Percentiles rank a stretch among this genome's conserved stretches.
Evolutionary conservation across 1,140 invertebrate genomes (phyloP).

Genomic region (Gryon sp.): DNA sequence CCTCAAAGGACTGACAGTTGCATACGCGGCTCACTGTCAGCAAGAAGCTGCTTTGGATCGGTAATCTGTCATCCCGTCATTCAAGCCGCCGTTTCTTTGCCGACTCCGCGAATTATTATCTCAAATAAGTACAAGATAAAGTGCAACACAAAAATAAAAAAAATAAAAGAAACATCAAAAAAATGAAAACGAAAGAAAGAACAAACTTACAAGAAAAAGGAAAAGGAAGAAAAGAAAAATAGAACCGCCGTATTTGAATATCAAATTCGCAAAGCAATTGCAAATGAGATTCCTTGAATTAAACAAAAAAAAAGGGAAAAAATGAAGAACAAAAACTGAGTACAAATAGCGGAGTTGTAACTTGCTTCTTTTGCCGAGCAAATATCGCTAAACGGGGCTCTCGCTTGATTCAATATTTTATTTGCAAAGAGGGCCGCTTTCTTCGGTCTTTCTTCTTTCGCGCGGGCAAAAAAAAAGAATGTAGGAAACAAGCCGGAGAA

Average conservation of each 20-base stretch:
- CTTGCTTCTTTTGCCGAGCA: background rate
- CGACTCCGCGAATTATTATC: slow-evolving; percentile 21
- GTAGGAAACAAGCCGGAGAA: too few relatives aligned
- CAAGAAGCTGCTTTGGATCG: slow-evolving; percentile 95
- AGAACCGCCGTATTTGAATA: too few relatives aligned
- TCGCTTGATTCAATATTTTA: slow-evolving; percentile 32
- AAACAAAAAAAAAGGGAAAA: too few relatives aligned
- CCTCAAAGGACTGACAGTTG: slow-evolving; percentile 93
- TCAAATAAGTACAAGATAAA: slow-evolving; percentile 7
- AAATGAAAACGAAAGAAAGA: too few relatives aligned
- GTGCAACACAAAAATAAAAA: background rate
- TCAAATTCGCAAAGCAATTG: too few relatives aligned
- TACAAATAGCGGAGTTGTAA: background rate
- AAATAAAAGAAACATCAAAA: too few relatives aligned
- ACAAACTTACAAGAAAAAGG: too few relatives aligned
- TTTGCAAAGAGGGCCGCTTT: slow-evolving; percentile 1
- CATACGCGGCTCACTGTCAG: slow-evolving; percentile 99
- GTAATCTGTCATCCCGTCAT: slow-evolving; percentile 77
- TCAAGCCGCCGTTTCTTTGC: slow-evolving; percentile 4
- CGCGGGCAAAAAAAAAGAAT: slow-evolving; percentile 15
- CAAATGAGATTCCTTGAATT: too few relatives aligned
- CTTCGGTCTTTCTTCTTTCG: slow-evolving; percentile 1
- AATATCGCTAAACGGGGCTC: slow-evolving; percentile 12
- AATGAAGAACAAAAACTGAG: background rate
- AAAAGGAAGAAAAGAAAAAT: too few relatives aligned